Evolutionary conservation across 2,113 vertebrate genomes (phyloP).

Genomic region (Notarius lentiginosus): DNA sequence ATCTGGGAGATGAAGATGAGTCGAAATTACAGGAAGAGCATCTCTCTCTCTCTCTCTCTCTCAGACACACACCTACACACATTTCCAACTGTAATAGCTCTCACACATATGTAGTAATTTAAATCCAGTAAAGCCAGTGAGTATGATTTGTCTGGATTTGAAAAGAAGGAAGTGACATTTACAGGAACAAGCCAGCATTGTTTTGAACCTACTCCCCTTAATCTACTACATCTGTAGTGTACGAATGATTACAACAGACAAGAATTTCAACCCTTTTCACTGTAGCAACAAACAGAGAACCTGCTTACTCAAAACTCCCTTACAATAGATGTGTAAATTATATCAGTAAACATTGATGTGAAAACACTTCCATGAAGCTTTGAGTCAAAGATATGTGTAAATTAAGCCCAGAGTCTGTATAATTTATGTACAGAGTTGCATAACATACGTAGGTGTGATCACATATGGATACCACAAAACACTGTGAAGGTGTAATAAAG

Average conservation of each 20-base stretch:
- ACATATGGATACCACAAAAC: not conserved
- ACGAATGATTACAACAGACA: not conserved
- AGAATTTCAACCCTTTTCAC: not conserved
- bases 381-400: not conserved
- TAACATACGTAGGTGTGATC: not conserved
- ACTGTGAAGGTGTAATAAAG: not conserved
- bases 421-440: not conserved
- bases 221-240: not conserved
- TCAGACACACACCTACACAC: not conserved
- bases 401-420: not conserved
- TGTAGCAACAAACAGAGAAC: not conserved
- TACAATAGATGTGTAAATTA: not conserved
- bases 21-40: constrained; percentile 23
- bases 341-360: not conserved
- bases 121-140: not conserved
- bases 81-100: not conserved
- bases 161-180: not conserved
- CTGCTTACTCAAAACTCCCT: not conserved
- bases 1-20: constrained; percentile 28
- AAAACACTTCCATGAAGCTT: not conserved
- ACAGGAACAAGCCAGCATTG: not conserved
- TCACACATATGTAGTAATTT: not conserved
- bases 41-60: not conserved
- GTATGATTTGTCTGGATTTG: not conserved
- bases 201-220: not conserved